Conservation (phyloP, 2,113 vertebrate genomes). For the Oriolus oriolus region DNA sequence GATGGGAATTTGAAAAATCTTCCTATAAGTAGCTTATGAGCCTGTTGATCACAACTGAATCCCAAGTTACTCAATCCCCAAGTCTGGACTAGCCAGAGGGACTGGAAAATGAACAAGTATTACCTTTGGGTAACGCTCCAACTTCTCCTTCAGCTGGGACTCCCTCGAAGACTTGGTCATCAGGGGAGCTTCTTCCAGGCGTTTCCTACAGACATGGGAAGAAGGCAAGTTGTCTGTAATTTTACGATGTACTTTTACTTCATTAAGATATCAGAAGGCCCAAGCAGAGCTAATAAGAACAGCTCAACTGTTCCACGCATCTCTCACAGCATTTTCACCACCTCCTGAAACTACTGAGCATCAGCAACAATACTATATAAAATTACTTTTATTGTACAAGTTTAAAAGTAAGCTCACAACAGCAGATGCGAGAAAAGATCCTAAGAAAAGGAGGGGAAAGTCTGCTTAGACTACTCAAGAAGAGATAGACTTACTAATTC, state of each 20-base stretch:
- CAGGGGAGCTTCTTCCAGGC: slow-evolving; percentile 88
- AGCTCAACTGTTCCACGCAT: not conserved
- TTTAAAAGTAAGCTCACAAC: not conserved
- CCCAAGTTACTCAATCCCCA: not conserved
- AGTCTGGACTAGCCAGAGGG: not conserved
- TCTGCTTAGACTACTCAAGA: not conserved
- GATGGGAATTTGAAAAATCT: not conserved
- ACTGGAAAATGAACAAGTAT: not conserved
- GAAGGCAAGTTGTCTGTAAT: not conserved
- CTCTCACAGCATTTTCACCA: not conserved
- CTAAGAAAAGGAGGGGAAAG: not conserved
- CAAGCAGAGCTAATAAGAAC: not conserved
- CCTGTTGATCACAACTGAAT: not conserved
- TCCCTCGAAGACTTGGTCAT: slow-evolving; percentile 84
- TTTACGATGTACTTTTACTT: not conserved
- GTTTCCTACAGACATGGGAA: slow-evolving; percentile 68
- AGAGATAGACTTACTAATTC: not conserved
- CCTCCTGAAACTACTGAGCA: not conserved
- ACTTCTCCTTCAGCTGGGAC: slow-evolving; percentile 83
- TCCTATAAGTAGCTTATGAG: not conserved
- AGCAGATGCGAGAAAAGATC: not conserved
- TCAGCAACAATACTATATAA: not conserved
- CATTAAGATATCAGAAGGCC: not conserved
- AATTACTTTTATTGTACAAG: not conserved
- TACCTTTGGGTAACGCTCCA: slow-evolving; percentile 90